Conservation (phyloP, 2,888 invertebrate species). For the Flabesymbios commensalis region DNA sequence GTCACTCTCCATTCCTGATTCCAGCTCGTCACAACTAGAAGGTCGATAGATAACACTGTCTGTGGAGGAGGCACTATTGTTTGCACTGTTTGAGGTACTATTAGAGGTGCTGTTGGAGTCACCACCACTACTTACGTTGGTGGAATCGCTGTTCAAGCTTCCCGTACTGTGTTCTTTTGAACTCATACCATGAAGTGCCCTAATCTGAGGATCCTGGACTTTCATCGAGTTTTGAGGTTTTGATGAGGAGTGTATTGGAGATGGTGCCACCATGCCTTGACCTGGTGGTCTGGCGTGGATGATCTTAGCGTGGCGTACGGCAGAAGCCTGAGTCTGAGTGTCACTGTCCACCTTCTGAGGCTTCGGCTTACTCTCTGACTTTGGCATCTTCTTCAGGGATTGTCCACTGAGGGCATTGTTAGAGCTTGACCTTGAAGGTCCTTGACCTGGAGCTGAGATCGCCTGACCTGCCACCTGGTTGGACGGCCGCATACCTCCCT, state of each 20-base stretch:
- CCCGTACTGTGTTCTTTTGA: constrained; percentile 10
- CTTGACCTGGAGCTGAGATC: too few species aligned
- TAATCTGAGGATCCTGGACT: too few species aligned
- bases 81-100: constrained; percentile 31
- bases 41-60: constrained; percentile 51
- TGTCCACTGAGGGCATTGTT: too few species aligned
- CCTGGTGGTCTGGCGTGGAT: neutral
- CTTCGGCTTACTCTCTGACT: too few species aligned
- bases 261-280: constrained; percentile 9
- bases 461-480: too few species aligned
- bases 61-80: constrained; percentile 48
- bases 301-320: constrained; percentile 6
- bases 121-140: constrained; percentile 1
- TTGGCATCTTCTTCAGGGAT: too few species aligned
- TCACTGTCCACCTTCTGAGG: constrained; percentile 33
- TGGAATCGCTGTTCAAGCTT: neutral
- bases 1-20: constrained; percentile 24
- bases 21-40: constrained; percentile 42
- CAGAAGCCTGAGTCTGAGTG: constrained; percentile 31
- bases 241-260: neutral
- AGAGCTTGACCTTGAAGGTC: too few species aligned
- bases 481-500: too few species aligned
- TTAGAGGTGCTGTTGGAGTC: constrained; percentile 20
- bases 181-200: too few species aligned
- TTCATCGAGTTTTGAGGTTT: too few species aligned